A percentile compares a stretch with the other conserved stretches of the same genome.
Evolutionary conservation across 2,113 vertebrate genomes (phyloP).

Genomic region (Etia nguti): DNA sequence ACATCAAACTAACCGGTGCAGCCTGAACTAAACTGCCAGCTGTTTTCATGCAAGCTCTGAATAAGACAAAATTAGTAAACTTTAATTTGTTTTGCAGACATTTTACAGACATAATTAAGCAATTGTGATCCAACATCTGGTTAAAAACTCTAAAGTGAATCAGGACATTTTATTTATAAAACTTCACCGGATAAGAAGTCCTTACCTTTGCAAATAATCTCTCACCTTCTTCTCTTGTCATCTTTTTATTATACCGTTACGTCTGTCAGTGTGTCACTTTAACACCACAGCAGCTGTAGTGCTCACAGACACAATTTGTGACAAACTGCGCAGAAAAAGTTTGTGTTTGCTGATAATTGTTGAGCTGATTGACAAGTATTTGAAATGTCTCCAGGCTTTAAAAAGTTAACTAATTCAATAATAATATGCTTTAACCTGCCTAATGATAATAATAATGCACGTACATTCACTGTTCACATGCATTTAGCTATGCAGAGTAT

Average conservation of each 20-base stretch:
- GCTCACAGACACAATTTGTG: background rate
- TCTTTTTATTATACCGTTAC: no score
- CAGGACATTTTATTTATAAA: no score
- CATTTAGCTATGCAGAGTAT: background rate
- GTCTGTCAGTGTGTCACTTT: background rate
- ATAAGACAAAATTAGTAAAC: background rate
- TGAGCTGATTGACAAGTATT: background rate
- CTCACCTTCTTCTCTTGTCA: background rate
- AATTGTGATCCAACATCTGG: background rate
- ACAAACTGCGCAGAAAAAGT: background rate
- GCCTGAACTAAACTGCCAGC: background rate
- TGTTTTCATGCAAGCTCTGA: background rate
- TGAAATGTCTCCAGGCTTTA: background rate
- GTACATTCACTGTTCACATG: background rate
- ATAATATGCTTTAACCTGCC: background rate
- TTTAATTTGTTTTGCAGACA: rapidly evolving
- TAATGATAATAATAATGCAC: background rate
- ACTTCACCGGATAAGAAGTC: background rate
- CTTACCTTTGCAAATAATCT: background rate
- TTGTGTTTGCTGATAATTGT: background rate
- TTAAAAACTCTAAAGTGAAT: background rate
- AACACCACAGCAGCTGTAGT: background rate
- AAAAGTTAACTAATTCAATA: background rate
- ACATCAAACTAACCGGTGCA: background rate
- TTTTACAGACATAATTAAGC: background rate